Conservation (phyloP, 2,113 vertebrate species). For the Capra hircus region DNA sequence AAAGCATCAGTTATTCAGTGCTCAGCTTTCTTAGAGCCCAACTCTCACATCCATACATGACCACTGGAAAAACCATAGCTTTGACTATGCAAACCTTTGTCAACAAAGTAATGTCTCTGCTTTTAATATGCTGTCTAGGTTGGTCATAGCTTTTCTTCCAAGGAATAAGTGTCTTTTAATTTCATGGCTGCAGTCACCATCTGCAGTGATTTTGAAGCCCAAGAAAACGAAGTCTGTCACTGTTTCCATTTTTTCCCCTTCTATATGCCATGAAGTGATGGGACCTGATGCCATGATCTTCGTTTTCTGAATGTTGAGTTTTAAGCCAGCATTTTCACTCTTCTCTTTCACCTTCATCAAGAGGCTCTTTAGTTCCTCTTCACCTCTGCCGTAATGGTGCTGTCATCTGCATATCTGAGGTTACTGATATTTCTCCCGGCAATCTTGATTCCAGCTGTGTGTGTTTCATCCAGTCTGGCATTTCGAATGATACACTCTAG, state of each 20-base stretch:
- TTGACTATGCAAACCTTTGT: not conserved
- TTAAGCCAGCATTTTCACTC: not conserved
- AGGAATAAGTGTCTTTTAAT: not conserved
- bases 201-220: not conserved
- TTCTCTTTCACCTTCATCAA: not conserved
- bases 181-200: not conserved
- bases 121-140: not conserved
- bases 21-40: not conserved
- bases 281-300: not conserved
- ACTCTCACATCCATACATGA: not conserved
- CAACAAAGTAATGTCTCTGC: not conserved
- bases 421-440: not conserved
- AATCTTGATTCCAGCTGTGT: not conserved
- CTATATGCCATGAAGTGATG: not conserved
- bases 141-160: not conserved
- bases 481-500: not conserved
- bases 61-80: not conserved
- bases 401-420: not conserved
- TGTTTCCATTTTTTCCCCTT: not conserved
- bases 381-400: rapidly evolving
- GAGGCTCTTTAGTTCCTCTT: not conserved
- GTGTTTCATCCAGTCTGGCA: not conserved
- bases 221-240: not conserved
- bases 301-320: not conserved
- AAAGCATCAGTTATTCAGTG: not conserved